A percentile compares a stretch with the other conserved stretches of the same genome.
Conservation (phyloP, 2,888 invertebrate genomes). For the Callimorpha dominula region DNA sequence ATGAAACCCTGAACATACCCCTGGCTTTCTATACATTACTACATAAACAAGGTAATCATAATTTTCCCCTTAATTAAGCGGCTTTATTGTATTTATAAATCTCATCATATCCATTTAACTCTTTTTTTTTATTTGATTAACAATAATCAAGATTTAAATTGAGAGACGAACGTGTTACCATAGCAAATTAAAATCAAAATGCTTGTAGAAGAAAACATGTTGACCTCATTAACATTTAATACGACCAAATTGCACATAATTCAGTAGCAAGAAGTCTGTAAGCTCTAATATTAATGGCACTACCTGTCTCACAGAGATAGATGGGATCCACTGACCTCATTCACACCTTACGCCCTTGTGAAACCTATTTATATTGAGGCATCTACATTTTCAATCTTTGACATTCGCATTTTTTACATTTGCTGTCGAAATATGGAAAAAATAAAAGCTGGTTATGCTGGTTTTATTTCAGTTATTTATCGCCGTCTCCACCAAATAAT, state of each 20-base stretch:
- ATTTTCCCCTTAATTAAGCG: too few relatives aligned
- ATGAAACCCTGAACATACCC: too few relatives aligned
- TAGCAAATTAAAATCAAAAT: neutral
- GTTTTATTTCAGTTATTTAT: too few relatives aligned
- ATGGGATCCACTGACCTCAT: conserved; percentile 51
- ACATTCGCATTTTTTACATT: conserved; percentile 35
- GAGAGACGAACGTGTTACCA: too few relatives aligned
- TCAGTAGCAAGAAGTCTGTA: conserved; percentile 56
- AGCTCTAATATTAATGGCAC: conserved; percentile 60
- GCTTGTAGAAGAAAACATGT: neutral
- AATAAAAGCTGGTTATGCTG: neutral
- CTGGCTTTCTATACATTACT: too few relatives aligned
- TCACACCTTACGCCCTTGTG: conserved; percentile 41
- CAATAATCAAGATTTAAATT: too few relatives aligned
- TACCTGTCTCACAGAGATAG: conserved; percentile 59
- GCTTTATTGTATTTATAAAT: too few relatives aligned
- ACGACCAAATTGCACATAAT: conserved; percentile 34
- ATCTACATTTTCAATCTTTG: conserved; percentile 51
- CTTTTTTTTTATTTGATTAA: too few relatives aligned
- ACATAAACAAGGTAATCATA: too few relatives aligned
- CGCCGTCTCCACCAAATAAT: too few relatives aligned
- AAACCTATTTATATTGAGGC: conserved; percentile 43
- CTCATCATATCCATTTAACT: too few relatives aligned
- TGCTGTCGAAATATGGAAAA: too few relatives aligned
- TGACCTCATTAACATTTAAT: conserved; percentile 24